Conservation (phyloP, 2,113 vertebrate species). For the Empidonax alnorum region DNA sequence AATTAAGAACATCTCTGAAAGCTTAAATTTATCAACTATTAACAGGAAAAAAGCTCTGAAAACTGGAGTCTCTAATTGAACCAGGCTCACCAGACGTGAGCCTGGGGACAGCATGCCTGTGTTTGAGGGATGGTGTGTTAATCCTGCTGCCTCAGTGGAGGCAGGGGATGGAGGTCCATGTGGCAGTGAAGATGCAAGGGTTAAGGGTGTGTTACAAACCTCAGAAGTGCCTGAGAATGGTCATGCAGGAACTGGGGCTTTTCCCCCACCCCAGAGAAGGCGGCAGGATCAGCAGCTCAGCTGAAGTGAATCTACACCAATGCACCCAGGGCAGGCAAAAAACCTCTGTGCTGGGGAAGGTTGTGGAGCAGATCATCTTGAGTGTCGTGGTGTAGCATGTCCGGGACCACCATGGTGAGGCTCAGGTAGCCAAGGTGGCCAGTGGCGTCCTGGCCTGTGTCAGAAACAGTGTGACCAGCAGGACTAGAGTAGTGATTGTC, state of each 20-base stretch:
- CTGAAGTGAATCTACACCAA: background rate
- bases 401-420: background rate
- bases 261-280: background rate
- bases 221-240: too few relatives aligned
- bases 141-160: background rate
- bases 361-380: background rate
- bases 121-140: background rate
- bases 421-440: background rate
- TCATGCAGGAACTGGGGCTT: background rate
- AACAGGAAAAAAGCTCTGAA: background rate
- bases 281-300: background rate
- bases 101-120: background rate
- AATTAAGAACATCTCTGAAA: background rate
- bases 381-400: background rate
- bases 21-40: background rate
- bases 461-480: background rate
- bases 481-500: background rate
- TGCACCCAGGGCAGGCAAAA: background rate
- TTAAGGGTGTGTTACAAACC: background rate
- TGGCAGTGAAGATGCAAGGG: background rate
- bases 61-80: background rate
- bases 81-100: rapidly evolving
- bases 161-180: background rate
- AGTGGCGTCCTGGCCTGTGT: background rate
- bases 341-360: background rate